A percentile compares a stretch with the other conserved stretches of the same genome.
Conservation (phyloP, 1,140 invertebrate species). For the Musca vetustissima region DNA sequence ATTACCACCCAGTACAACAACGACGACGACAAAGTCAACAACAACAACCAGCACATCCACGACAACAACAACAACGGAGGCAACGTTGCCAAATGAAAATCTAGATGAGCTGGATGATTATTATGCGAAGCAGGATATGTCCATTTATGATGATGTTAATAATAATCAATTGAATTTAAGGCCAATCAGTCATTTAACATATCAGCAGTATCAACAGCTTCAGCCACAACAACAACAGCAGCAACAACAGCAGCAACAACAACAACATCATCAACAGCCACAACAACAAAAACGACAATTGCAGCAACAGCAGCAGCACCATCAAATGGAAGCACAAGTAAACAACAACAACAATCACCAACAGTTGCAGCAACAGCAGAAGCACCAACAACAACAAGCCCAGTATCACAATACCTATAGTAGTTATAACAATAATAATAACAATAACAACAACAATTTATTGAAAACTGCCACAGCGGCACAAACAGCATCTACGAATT, state of each 20-base stretch:
- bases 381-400: neutral
- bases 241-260: slow-evolving; percentile 7
- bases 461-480: neutral
- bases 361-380: neutral
- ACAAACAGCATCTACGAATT: slow-evolving; percentile 23
- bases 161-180: slow-evolving; percentile 54
- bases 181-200: slow-evolving; percentile 45
- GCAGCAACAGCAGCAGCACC: slow-evolving; percentile 2
- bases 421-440: neutral
- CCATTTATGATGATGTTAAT: slow-evolving; percentile 51
- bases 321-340: slow-evolving; percentile 1
- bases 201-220: slow-evolving; percentile 35
- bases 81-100: neutral
- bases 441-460: slow-evolving; percentile 9
- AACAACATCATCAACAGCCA: slow-evolving; percentile 9
- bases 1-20: neutral
- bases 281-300: slow-evolving; percentile 25
- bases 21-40: neutral
- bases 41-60: slow-evolving; percentile 8
- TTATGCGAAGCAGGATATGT: slow-evolving; percentile 49
- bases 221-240: slow-evolving; percentile 24
- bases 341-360: neutral
- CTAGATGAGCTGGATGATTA: slow-evolving; percentile 34
- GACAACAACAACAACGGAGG: slow-evolving; percentile 2
- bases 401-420: no score